phyloP scores from a whole-genome alignment of 2,888 invertebrate species.

The Osmoderma eremita region DNA sequence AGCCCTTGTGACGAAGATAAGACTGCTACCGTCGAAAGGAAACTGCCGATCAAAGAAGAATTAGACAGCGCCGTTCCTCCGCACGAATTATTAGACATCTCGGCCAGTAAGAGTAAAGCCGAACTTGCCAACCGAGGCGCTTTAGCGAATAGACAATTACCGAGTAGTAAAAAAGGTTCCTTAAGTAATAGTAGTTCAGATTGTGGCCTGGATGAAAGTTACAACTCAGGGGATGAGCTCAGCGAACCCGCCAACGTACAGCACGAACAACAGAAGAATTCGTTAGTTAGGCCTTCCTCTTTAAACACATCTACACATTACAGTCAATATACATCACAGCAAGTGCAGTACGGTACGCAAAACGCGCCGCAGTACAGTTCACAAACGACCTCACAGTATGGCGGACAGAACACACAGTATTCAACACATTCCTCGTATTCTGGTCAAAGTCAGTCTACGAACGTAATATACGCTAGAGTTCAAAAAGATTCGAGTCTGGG shows the following conservation, averaged over 20 bases:
- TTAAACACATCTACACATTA: slow-evolving; percentile 51
- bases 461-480: slow-evolving; percentile 65
- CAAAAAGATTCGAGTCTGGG: slow-evolving; percentile 64
- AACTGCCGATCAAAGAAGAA: slow-evolving; percentile 76
- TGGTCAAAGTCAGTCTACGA: slow-evolving; percentile 45
- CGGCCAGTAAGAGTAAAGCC: slow-evolving; percentile 84
- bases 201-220: slow-evolving; percentile 81
- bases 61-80: slow-evolving; percentile 89
- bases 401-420: slow-evolving; percentile 54
- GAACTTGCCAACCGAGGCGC: slow-evolving; percentile 85
- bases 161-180: slow-evolving; percentile 67
- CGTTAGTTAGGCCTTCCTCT: slow-evolving; percentile 49
- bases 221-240: slow-evolving; percentile 69
- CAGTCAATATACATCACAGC: slow-evolving; percentile 47
- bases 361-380: slow-evolving; percentile 49
- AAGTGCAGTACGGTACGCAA: slow-evolving; percentile 52
- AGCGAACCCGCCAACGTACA: slow-evolving; percentile 35
- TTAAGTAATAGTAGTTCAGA: slow-evolving; percentile 72
- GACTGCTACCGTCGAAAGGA: slow-evolving; percentile 79
- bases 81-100: slow-evolving; percentile 86
- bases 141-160: slow-evolving; percentile 77
- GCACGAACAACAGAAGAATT: slow-evolving; percentile 39
- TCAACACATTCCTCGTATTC: slow-evolving; percentile 46
- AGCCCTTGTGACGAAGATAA: slow-evolving; percentile 84
- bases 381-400: slow-evolving; percentile 50